Evolutionary conservation across 1,140 invertebrate genomes (phyloP), one percentile per base, ranked within the genome.

Genomic region (Cydia fagiglandana): DNA sequence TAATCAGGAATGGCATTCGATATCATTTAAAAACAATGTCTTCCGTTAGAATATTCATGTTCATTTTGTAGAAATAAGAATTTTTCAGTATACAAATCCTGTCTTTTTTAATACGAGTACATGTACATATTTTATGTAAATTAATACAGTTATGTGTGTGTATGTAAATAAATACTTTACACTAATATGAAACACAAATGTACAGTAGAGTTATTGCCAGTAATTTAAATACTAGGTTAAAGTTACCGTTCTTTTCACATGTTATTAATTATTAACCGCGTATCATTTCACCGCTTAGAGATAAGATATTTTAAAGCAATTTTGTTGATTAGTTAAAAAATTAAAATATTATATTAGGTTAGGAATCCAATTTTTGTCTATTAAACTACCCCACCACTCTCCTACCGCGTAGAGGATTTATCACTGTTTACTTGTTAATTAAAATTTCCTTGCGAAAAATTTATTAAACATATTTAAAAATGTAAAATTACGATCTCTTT

Each of bases 351-450:
- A 61, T 61, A 61, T 68, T 70, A 70, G 64, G 34, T 70, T 70
- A 70, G 66, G 66, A n/a, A 70, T 41, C 24, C 34, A 13, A 38
- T 73, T 53, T 47, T 28, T 50, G 15, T 73, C 70, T 73, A 77
- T 77, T 75, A 15, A 79, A 80, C 75, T 75, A 76, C 74, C 83
- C 83, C 83, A 85, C 83, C 83, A 83, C 75, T 70, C 15, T 75
- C 81, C 84, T 84, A 82, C 83, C 83, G 81, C 56, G 17, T 73
- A 83, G 78, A 83, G 77, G 75, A 79, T 78, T 66, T 80, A 80
- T 83, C 70, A 78, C 75, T 78, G 79, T 80, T 76, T 77, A 66
- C 75, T 75, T 61, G 75, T 79, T 75, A 77, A 77, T 17, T 80
- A 28, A 17, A 41, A 13, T 38, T 41, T n/a, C 34, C 38, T 61